Base-by-base conservation (phyloP, 2,113 vertebrate genomes). In the Phodopus roborovskii region DNA sequence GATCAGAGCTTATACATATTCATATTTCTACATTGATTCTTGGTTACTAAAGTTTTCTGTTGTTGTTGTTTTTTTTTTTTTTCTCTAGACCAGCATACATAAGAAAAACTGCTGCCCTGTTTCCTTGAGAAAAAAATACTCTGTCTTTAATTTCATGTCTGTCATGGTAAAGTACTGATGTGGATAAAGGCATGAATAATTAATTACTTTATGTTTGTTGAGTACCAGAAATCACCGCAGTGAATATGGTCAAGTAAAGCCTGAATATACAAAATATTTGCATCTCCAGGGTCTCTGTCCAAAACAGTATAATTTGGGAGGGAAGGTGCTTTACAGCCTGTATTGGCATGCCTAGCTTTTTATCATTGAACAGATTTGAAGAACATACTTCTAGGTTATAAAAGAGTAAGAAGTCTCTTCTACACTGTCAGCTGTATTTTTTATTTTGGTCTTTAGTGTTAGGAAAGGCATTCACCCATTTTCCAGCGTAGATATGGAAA, bases 131-230 rank as follows among this genome's bases (percentile, higher is more conserved):
- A 71, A 22, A 86, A 68, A 86, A 10, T 53, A 93, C 15, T 73
- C 33, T 56, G 58, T 53, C 28, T 92, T 96, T 96, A n/a, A 84
- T 87, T 88, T 15, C 50, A 75, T 30, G 70, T 68, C 58, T 88
- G 30, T 50, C 22, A 26, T 4, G 42, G 71, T 88, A 66, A 86
- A 53, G 11, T 30, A 45, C 5, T 48, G 15, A 70, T 92, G 8
- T 75, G 11, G 88, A 16, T 88, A 26, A 12, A 83, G 36, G 12
- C 89, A 56, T 30, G 7, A 45, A 64, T 82, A 19, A 50, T 62
- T 82, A 19, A 50, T 62, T 84, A 4, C 20, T 89, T 95, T 6
- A 3, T 88, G 62, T 56, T 78, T 87, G 39, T 36, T 83, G 39
- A 73, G 10, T 16, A 89, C 30, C 42, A 91, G 9, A 82, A 50